phyloP scores from a whole-genome alignment of 2,113 vertebrate species.

The Perca flavescens region DNA sequence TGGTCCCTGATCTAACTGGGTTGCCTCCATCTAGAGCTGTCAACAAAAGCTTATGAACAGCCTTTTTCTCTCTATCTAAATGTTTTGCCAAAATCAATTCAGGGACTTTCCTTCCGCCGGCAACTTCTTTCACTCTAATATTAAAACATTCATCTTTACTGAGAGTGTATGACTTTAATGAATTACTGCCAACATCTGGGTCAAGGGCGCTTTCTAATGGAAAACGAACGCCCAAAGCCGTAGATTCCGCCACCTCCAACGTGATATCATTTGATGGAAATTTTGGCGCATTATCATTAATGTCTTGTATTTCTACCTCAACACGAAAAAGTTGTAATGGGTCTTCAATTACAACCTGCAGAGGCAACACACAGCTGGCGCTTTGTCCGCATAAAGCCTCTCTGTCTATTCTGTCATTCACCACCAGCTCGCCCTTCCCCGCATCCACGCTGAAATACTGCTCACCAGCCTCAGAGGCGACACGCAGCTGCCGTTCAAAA shows the following conservation, averaged over 20 bases:
- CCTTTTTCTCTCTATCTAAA: constrained; percentile 79
- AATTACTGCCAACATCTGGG: constrained; percentile 86
- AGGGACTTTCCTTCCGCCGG: constrained; percentile 63
- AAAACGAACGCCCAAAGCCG: constrained; percentile 80
- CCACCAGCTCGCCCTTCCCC: constrained; percentile 83
- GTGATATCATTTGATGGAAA: constrained; percentile 82
- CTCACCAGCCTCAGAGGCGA: constrained; percentile 84
- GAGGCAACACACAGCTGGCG: constrained; percentile 81
- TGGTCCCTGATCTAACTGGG: constrained; percentile 71
- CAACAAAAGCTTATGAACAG: constrained; percentile 82
- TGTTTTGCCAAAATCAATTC: constrained; percentile 79
- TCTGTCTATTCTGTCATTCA: constrained; percentile 87
- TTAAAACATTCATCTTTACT: constrained; percentile 82
- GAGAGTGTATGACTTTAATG: constrained; percentile 84
- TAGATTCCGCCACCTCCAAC: constrained; percentile 84
- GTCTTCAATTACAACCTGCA: constrained; percentile 85
- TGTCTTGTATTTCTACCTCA: constrained; percentile 86
- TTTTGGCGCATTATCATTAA: constrained; percentile 87
- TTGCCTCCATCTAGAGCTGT: constrained; percentile 80
- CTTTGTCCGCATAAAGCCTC: constrained; percentile 86
- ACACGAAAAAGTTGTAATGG: constrained; percentile 85
- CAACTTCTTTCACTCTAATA: constrained; percentile 56
- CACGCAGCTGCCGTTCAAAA: constrained; percentile 79
- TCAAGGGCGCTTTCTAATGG: constrained; percentile 87
- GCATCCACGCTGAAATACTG: constrained; percentile 85